Conservation (phyloP, 2,113 vertebrate species). For the Chaetodon auriga region DNA sequence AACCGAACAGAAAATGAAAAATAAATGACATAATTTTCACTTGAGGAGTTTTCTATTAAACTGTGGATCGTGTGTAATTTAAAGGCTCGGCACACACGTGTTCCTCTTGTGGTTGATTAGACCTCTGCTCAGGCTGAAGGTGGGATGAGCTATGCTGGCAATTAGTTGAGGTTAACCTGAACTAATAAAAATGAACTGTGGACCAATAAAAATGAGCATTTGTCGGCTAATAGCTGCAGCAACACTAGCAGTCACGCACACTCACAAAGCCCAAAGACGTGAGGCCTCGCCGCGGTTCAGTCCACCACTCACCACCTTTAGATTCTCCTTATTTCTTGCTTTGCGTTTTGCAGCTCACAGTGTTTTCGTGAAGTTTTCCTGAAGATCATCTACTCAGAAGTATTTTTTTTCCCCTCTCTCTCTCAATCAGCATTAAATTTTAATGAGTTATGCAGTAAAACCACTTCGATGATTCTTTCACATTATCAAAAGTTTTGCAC, state of each 20-base stretch:
- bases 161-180: neutral
- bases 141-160: no score
- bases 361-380: neutral
- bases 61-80: no score
- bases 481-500: conserved; percentile 25
- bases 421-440: neutral
- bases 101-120: no score
- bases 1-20: neutral
- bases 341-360: neutral
- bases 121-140: neutral
- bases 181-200: neutral
- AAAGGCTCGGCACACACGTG: no score
- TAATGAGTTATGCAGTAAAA: conserved; percentile 16
- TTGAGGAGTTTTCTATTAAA: no score
- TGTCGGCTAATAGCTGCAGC: no score
- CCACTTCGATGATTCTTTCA: conserved; percentile 21
- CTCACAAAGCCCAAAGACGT: no score
- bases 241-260: no score
- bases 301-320: no score
- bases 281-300: no score
- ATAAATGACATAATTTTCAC: neutral
- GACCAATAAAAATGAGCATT: no score
- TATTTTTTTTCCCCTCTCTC: neutral
- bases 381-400: neutral
- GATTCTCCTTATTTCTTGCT: neutral